Conservation (phyloP, 1,140 invertebrate genomes). For the Oreohelix idahoensis region DNA sequence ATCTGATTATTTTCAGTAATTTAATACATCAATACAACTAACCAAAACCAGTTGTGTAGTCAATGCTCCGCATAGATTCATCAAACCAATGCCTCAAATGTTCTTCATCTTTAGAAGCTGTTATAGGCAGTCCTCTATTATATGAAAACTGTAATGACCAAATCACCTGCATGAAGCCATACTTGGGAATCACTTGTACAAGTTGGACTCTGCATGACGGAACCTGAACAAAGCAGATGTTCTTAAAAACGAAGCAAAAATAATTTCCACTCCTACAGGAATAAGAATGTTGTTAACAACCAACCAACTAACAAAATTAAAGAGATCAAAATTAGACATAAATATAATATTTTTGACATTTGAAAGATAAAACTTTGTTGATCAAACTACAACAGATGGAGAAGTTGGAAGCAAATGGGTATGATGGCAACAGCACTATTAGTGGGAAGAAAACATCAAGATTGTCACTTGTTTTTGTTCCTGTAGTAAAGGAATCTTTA, state of each 20-base stretch:
- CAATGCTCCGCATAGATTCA: conserved; percentile 3
- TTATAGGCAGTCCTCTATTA: neutral
- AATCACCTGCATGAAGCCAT: conserved; percentile 12
- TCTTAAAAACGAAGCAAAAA: neutral
- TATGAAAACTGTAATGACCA: neutral
- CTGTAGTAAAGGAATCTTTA: too few relatives aligned
- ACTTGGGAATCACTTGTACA: neutral
- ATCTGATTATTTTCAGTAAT: too few relatives aligned
- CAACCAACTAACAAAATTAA: too few relatives aligned
- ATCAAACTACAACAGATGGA: too few relatives aligned
- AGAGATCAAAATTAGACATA: too few relatives aligned
- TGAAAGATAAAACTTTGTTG: too few relatives aligned
- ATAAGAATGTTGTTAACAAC: neutral
- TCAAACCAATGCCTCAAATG: conserved; percentile 19
- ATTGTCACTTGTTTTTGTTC: too few relatives aligned
- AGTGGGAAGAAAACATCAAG: too few relatives aligned
- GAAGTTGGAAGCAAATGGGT: too few relatives aligned
- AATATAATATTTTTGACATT: too few relatives aligned
- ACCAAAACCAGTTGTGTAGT: conserved; percentile 14
- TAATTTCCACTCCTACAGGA: neutral
- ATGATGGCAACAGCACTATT: too few relatives aligned
- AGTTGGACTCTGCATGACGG: conserved; percentile 19
- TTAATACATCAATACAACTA: too few relatives aligned
- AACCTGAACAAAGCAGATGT: conserved; percentile 8
- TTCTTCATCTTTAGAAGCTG: neutral